Evolutionary conservation across 2,888 invertebrate species (phyloP).

Genomic region (Cyclophora albipunctata): DNA sequence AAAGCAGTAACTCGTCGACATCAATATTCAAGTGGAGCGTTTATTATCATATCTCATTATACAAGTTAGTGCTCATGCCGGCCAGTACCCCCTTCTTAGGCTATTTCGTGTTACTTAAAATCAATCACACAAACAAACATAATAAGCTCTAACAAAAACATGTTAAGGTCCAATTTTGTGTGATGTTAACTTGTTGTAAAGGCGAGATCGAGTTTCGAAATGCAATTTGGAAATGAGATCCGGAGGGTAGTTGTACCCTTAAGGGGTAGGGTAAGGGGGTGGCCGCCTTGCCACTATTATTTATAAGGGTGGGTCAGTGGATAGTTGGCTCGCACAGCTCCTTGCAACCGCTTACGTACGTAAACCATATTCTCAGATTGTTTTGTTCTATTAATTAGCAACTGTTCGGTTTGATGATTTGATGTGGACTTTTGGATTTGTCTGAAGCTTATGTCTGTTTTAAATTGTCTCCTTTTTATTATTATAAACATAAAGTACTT

Average conservation of each 20-base stretch:
- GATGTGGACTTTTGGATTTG: not conserved
- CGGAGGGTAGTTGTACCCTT: slow-evolving; percentile 63
- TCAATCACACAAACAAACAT: slow-evolving; percentile 26
- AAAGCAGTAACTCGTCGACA: slow-evolving; percentile 58
- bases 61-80: slow-evolving; percentile 72
- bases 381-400: slow-evolving; percentile 56
- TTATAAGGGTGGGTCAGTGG: slow-evolving; percentile 73
- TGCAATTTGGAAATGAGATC: slow-evolving; percentile 76
- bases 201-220: slow-evolving; percentile 69
- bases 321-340: slow-evolving; percentile 42
- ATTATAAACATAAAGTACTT: too few species aligned
- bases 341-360: slow-evolving; percentile 46
- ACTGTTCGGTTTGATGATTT: slow-evolving; percentile 8
- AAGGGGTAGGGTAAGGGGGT: slow-evolving; percentile 48
- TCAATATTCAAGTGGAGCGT: slow-evolving; percentile 72
- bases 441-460: too few species aligned
- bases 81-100: slow-evolving; percentile 57
- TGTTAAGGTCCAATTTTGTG: slow-evolving; percentile 26
- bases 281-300: slow-evolving; percentile 70
- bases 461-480: too few species aligned
- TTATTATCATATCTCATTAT: slow-evolving; percentile 77
- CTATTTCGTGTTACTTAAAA: slow-evolving; percentile 57
- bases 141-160: slow-evolving; percentile 25
- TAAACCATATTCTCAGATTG: slow-evolving; percentile 53
- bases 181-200: slow-evolving; percentile 42